Evolutionary conservation across 2,888 invertebrate genomes (phyloP).

Genomic region (Drosophila borborema): DNA sequence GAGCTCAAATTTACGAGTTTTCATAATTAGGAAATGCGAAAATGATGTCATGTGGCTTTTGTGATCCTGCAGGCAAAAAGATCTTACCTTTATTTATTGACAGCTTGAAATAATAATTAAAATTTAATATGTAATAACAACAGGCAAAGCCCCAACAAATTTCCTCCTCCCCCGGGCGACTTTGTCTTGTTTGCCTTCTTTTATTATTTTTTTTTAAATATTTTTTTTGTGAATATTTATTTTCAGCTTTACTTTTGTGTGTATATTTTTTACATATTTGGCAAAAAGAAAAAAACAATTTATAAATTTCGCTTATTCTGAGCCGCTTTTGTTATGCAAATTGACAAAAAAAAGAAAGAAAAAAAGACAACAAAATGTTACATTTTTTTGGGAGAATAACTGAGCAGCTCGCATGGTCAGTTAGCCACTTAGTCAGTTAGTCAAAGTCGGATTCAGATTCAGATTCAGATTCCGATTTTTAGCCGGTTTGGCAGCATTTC

Average conservation of each 20-base stretch:
- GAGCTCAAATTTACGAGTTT: conserved; percentile 60
- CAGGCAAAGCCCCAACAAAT: background rate
- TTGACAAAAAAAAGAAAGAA: conserved; percentile 25
- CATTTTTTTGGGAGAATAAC: conserved; percentile 45
- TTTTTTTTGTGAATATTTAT: background rate
- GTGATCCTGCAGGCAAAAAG: background rate
- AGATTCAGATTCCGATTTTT: background rate
- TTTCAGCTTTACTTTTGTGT: background rate
- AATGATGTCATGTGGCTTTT: conserved; percentile 34
- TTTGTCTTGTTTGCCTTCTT: background rate
- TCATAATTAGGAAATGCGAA: conserved; percentile 69
- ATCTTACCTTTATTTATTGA: conserved; percentile 35
- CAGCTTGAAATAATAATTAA: conserved; percentile 74
- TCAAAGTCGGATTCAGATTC: background rate
- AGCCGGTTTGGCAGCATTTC: conserved; percentile 75
- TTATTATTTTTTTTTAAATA: no score
- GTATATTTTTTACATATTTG: conserved; percentile 53
- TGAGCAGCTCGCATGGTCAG: conserved; percentile 25
- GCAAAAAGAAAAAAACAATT: conserved; percentile 56
- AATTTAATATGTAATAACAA: conserved; percentile 76
- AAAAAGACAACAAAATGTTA: conserved; percentile 40
- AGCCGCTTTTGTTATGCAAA: conserved; percentile 69
- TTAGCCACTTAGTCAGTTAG: conserved; percentile 33
- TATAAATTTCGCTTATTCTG: conserved; percentile 57
- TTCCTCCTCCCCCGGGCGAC: background rate